These are phyloP conservation scores for Pyrochroa serraticornis DNA, from an alignment of 2,888 invertebrate species.

Conservation along the genomic window DNA sequence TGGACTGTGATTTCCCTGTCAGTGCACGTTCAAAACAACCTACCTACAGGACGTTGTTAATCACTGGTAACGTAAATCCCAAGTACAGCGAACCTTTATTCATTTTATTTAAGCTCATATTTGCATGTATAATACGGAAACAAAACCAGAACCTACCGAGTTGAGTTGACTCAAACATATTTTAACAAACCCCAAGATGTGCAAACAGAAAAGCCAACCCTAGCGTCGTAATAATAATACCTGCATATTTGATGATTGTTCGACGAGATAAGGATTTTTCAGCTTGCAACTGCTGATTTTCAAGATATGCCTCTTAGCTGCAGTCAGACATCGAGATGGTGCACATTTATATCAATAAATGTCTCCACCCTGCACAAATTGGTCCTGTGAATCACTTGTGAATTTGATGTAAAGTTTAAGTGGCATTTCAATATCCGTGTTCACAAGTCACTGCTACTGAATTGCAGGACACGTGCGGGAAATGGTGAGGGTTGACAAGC, in stretches of 20 bases:
- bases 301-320: no score
- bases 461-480: slow-evolving; percentile 49
- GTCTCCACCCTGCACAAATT: slow-evolving; percentile 45
- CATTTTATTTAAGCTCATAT: slow-evolving; percentile 26
- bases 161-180: slow-evolving; percentile 11
- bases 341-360: slow-evolving; percentile 50
- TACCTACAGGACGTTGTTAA: slow-evolving; percentile 23
- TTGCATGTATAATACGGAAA: slow-evolving; percentile 25
- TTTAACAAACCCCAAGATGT: slow-evolving; percentile 2
- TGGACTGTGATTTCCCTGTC: slow-evolving; percentile 6
- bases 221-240: no score
- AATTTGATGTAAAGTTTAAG: slow-evolving; percentile 54
- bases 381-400: slow-evolving; percentile 48
- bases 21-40: slow-evolving; percentile 7
- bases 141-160: slow-evolving; percentile 18
- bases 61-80: slow-evolving; percentile 16
- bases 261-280: no score
- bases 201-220: no score
- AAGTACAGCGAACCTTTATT: slow-evolving; percentile 18
- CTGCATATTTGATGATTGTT: no score
- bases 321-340: slow-evolving; percentile 21
- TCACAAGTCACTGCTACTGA: slow-evolving; percentile 46
- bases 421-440: slow-evolving; percentile 55
- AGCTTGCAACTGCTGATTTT: no score
- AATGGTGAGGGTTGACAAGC: slow-evolving; percentile 48